Evolutionary conservation across 2,113 vertebrate genomes (phyloP), one percentile per base, ranked within the genome.

Genomic region (Oryzias javanicus): DNA sequence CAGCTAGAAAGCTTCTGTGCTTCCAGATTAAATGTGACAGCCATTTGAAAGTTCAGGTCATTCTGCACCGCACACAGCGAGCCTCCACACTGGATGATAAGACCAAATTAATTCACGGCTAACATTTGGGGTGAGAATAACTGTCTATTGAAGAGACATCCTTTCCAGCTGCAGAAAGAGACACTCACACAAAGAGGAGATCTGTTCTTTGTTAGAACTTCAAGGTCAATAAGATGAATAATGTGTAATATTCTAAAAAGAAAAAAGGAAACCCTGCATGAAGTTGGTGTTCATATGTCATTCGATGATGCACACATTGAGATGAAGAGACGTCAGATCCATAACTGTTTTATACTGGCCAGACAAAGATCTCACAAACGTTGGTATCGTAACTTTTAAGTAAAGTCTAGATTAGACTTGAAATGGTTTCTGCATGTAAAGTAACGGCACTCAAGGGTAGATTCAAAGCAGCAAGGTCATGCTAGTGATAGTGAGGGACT

Each of bases 11-110:
- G 25, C 25, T 5, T 27, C 42, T 62, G 25, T 49, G 59, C 17
- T 25, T 59, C 4, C n/a, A 57, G 41, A 74, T 60, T 20, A 35
- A 40, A 84, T 18, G 48, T 62, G 68, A 70, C 59, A 70, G 56
- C 54, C 54, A 15, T 66, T 42, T 65, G 35, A 72, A 73, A 68
- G 59, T 60, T 63, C 18, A 8, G 56, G 54, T 72, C 59, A 60
- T 68, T 68, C 55, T 40, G 70, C 42, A 58, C 47, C 50, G 42
- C 78, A 67, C 59, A 40, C 55, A 49, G 1, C 16, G 57, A 79
- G 42, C 44, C 20, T 55, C 44, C 19, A 14, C 10, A n/a, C 24
- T 7, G 48, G 52, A 70, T 45, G 42, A 54, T 35, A 44, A 24
- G 49, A 12, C 27, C 41, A 64, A 67, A 64, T 67, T 10, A 64